Percentiles rank a stretch among this genome's conserved stretches.
Evolutionary conservation across 2,113 vertebrate genomes (phyloP).

Genomic region (Hydrolagus affinis): DNA sequence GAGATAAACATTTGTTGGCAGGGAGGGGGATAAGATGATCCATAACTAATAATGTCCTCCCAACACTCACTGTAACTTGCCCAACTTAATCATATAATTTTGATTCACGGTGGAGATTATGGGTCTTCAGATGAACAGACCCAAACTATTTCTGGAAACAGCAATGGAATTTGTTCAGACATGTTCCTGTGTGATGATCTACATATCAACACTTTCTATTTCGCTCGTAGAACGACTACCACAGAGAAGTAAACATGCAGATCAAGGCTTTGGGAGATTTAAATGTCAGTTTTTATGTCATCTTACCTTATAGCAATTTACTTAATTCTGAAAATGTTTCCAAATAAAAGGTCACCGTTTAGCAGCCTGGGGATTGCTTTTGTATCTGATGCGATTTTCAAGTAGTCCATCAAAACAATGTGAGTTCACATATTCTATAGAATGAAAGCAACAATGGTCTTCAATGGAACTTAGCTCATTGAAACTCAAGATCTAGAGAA

Average conservation of each 20-base stretch:
- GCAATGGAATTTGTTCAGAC: too few relatives aligned
- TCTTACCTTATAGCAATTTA: background rate
- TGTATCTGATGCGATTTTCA: background rate
- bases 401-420: background rate
- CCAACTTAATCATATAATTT: too few relatives aligned
- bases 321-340: background rate
- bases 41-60: background rate
- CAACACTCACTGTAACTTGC: too few relatives aligned
- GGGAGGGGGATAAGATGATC: background rate
- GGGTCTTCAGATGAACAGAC: too few relatives aligned
- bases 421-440: background rate
- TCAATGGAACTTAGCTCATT: too few relatives aligned
- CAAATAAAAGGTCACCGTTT: background rate
- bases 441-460: too few relatives aligned
- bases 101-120: too few relatives aligned
- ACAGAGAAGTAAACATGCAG: background rate
- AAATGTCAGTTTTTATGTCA: background rate
- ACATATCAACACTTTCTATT: constrained; percentile 4
- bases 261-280: background rate
- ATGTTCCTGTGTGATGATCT: background rate
- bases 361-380: background rate
- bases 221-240: too few relatives aligned
- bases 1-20: background rate
- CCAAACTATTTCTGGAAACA: too few relatives aligned
- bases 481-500: background rate